These are phyloP conservation scores for Rambutsinella grinnellia DNA, from an alignment of 2,888 invertebrate species.

Conservation along the genomic window DNA sequence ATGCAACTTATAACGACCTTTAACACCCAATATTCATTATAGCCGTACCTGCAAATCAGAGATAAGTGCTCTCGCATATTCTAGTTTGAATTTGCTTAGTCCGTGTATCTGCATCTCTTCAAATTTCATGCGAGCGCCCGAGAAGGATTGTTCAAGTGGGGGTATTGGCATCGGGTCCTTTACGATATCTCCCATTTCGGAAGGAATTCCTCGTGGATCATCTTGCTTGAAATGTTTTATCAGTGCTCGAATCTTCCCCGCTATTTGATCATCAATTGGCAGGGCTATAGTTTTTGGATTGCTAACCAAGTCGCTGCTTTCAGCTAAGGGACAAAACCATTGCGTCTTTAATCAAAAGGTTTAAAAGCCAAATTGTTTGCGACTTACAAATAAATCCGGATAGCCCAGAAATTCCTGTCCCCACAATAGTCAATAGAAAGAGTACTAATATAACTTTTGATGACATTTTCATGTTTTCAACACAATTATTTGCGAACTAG, in stretches of 20 bases:
- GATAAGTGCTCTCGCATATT: slow-evolving; percentile 79
- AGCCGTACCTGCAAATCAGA: slow-evolving; percentile 83
- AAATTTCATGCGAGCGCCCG: slow-evolving; percentile 78
- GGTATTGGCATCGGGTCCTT: slow-evolving; percentile 87
- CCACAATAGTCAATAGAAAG: no score
- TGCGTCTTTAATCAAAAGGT: no score
- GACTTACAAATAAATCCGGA: no score
- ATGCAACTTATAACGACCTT: no score
- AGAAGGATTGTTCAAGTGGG: slow-evolving; percentile 80
- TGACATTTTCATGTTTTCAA: no score
- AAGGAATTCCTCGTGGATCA: slow-evolving; percentile 73
- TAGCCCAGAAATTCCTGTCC: no score
- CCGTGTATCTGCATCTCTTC: slow-evolving; percentile 81
- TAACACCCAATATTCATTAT: no score
- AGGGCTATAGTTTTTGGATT: slow-evolving; percentile 72
- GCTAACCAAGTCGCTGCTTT: not conserved
- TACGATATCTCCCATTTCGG: slow-evolving; percentile 73
- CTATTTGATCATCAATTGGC: slow-evolving; percentile 74
- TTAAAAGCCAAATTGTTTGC: no score
- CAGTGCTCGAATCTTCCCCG: slow-evolving; percentile 78
- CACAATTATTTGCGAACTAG: no score
- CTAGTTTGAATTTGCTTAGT: slow-evolving; percentile 82
- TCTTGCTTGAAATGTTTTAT: slow-evolving; percentile 85
- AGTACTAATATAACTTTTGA: no score
- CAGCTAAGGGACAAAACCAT: not conserved